Percentiles rank a stretch among this genome's conserved stretches.
phyloP scores from a whole-genome alignment of 2,113 vertebrate genomes.

The Seriola aureovittata region DNA sequence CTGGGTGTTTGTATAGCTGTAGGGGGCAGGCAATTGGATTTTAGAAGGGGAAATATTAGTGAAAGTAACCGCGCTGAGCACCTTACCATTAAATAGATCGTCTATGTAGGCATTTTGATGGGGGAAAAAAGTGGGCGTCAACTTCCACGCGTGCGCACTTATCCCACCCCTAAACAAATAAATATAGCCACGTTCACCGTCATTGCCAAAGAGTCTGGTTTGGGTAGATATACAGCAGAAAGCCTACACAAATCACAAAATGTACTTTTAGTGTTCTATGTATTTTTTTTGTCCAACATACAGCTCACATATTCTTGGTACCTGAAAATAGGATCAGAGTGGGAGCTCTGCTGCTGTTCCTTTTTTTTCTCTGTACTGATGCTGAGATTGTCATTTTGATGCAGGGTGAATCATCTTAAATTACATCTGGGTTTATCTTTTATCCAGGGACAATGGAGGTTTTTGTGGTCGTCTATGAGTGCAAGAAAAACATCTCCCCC shows the following conservation, averaged over 20 bases:
- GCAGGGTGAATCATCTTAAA: not conserved
- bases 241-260: not conserved
- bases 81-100: conserved; percentile 14
- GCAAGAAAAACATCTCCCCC: too few species aligned
- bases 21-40: accelerated
- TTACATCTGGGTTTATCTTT: not conserved
- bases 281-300: not conserved
- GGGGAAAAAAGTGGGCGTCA: conserved; percentile 50
- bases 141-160: conserved; percentile 49
- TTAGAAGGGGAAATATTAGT: not conserved
- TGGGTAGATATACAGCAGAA: accelerated
- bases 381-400: conserved; percentile 19
- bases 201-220: not conserved
- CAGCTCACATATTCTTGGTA: not conserved
- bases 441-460: not conserved
- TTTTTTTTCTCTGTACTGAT: conserved; percentile 29
- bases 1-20: not conserved
- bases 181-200: not conserved
- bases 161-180: not conserved
- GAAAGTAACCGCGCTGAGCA: not conserved
- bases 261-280: accelerated
- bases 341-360: conserved; percentile 17
- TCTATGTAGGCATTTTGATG: not conserved
- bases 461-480: not conserved
- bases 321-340: conserved; percentile 36